phyloP scores from a whole-genome alignment of 1,140 invertebrate species.

The Nylanderia fulva region DNA sequence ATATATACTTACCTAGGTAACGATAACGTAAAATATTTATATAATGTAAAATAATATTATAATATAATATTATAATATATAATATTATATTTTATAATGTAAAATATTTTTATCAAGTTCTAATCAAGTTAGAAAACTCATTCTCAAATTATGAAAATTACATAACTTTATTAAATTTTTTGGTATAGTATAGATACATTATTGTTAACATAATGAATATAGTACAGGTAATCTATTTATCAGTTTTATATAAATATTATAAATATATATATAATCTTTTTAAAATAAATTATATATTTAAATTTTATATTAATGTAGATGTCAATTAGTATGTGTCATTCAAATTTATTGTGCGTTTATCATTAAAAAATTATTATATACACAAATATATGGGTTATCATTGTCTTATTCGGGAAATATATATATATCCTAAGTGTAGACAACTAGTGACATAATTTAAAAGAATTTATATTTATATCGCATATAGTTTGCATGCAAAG shows the following conservation, averaged over 20 bases:
- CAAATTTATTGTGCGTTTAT: slow-evolving; percentile 33
- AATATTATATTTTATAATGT: too few species aligned
- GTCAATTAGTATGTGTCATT: not conserved
- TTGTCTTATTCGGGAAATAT: not conserved
- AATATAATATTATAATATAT: too few species aligned
- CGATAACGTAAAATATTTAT: too few species aligned
- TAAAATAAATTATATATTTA: not conserved
- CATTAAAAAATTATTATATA: slow-evolving; percentile 18
- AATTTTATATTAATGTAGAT: not conserved
- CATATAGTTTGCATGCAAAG: not conserved
- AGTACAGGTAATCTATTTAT: not conserved
- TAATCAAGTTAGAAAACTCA: slow-evolving; percentile 30
- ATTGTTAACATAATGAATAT: slow-evolving; percentile 21
- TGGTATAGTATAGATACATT: slow-evolving; percentile 13
- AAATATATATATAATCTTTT: not conserved
- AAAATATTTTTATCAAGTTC: slow-evolving; percentile 46
- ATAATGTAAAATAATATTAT: too few species aligned
- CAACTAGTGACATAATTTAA: not conserved
- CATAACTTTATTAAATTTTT: slow-evolving; percentile 26
- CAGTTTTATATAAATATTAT: not conserved
- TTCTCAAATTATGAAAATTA: slow-evolving; percentile 27
- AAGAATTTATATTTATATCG: not conserved
- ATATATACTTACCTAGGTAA: too few species aligned
- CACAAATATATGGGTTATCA: slow-evolving; percentile 4
- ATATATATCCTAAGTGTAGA: not conserved